Percentiles rank a stretch among this genome's conserved stretches.
Evolutionary conservation across 2,113 vertebrate species (phyloP).

Genomic region (Lophius piscatorius): DNA sequence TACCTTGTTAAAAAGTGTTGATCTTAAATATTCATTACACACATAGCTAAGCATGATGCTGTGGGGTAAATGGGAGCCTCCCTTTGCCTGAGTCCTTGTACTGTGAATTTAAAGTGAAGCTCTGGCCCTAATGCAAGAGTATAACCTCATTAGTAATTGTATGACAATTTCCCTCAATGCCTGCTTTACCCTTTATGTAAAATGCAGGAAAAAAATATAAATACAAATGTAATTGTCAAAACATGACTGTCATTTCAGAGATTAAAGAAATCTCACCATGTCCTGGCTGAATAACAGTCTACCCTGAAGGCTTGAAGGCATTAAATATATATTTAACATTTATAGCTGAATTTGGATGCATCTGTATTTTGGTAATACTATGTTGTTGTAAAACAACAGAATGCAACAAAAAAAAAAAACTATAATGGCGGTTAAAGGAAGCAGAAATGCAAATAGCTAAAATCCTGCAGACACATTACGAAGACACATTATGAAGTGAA

Average conservation of each 20-base stretch:
- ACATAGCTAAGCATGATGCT: conserved; percentile 34
- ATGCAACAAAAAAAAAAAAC: background rate
- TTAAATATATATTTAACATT: background rate
- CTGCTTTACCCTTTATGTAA: conserved; percentile 38
- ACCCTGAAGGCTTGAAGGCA: background rate
- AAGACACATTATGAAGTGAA: conserved; percentile 5
- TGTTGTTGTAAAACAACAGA: background rate
- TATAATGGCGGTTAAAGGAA: background rate
- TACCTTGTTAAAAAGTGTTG: conserved; percentile 35
- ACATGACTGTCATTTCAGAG: conserved; percentile 16
- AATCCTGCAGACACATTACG: conserved; percentile 12
- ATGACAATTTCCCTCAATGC: too few relatives aligned
- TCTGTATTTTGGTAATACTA: background rate
- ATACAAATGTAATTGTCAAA: conserved; percentile 8
- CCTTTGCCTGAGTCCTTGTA: background rate
- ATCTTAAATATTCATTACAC: conserved; percentile 47
- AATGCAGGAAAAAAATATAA: conserved; percentile 34
- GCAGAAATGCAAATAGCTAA: conserved; percentile 1
- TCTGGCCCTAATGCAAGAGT: conserved; percentile 10
- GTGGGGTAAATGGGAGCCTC: conserved; percentile 1
- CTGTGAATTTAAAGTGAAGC: conserved; percentile 11
- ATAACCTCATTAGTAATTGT: conserved; percentile 11
- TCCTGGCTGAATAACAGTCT: background rate
- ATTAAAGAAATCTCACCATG: background rate
- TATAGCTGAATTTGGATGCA: background rate